Evolutionary conservation across 2,113 vertebrate species (phyloP).

Genomic region (Fregata magnificens): DNA sequence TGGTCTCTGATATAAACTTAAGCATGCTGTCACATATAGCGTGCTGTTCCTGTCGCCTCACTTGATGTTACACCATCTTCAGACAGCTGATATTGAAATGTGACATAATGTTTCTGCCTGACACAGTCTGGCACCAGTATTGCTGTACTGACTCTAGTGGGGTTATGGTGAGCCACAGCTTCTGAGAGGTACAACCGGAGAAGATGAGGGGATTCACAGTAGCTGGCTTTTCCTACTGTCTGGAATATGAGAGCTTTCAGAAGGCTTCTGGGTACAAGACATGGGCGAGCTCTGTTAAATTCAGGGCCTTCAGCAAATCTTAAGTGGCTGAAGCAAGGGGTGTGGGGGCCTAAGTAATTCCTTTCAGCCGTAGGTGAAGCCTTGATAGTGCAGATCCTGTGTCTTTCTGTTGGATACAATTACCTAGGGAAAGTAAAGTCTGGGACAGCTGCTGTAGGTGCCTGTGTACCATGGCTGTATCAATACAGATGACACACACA

Average conservation of each 20-base stretch:
- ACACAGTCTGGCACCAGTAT: not conserved
- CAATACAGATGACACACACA: not conserved
- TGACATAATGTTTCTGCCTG: not conserved
- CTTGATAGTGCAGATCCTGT: not conserved
- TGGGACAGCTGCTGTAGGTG: not conserved
- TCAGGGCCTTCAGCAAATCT: not conserved
- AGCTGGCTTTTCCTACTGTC: not conserved
- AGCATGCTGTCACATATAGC: accelerated
- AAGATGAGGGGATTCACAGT: not conserved
- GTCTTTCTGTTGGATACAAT: not conserved
- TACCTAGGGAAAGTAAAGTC: not conserved
- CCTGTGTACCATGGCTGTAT: not conserved
- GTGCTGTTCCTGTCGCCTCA: not conserved
- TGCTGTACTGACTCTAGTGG: not conserved
- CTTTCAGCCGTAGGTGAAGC: not conserved
- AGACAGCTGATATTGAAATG: not conserved
- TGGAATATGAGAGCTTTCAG: not conserved
- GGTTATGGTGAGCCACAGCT: not conserved
- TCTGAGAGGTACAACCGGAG: not conserved
- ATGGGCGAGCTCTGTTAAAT: not conserved
- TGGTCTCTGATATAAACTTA: not conserved
- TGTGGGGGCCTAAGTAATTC: not conserved
- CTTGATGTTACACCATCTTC: not conserved
- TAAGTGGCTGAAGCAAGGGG: not conserved
- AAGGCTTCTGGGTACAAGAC: not conserved